Conservation (phyloP, 2,113 vertebrate genomes). For the Hiodon alosoides region DNA sequence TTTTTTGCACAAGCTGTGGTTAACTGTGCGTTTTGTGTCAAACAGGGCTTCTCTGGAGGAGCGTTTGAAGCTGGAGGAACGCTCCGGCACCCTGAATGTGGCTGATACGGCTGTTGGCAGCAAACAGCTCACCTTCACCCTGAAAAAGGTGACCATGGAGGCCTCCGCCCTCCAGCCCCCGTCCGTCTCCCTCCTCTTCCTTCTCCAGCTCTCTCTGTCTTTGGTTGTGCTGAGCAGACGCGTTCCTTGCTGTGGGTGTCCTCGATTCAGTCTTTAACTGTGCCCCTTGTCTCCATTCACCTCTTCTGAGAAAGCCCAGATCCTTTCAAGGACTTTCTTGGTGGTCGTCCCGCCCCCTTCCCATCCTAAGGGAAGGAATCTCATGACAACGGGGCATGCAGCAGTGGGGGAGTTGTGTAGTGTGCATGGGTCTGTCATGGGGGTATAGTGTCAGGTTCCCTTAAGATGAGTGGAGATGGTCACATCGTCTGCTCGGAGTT, state of each 20-base stretch:
- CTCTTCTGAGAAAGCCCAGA: neutral
- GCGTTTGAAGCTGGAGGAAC: conserved; percentile 81
- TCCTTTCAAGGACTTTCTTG: neutral
- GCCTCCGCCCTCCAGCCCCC: conserved; percentile 15
- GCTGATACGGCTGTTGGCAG: conserved; percentile 83
- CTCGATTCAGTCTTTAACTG: too few relatives aligned
- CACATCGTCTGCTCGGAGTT: too few relatives aligned
- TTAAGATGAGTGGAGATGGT: too few relatives aligned
- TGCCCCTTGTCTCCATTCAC: neutral
- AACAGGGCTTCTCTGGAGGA: conserved; percentile 85
- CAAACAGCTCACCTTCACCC: conserved; percentile 90
- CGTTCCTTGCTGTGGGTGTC: too few relatives aligned
- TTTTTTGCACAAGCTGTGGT: neutral
- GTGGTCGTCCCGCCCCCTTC: too few relatives aligned
- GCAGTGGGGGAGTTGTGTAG: neutral
- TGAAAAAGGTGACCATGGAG: conserved; percentile 73
- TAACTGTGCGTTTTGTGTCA: conserved; percentile 20
- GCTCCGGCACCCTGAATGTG: conserved; percentile 63
- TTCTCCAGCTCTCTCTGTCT: neutral
- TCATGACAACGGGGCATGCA: neutral
- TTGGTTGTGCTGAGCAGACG: neutral
- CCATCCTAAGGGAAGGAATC: neutral
- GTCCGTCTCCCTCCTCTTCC: neutral
- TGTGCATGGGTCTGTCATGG: neutral
- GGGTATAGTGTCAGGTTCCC: too few relatives aligned